Evolutionary conservation across 2,888 invertebrate genomes (phyloP), one percentile per base, ranked within the genome.

Genomic region (Folsomia manolachei): DNA sequence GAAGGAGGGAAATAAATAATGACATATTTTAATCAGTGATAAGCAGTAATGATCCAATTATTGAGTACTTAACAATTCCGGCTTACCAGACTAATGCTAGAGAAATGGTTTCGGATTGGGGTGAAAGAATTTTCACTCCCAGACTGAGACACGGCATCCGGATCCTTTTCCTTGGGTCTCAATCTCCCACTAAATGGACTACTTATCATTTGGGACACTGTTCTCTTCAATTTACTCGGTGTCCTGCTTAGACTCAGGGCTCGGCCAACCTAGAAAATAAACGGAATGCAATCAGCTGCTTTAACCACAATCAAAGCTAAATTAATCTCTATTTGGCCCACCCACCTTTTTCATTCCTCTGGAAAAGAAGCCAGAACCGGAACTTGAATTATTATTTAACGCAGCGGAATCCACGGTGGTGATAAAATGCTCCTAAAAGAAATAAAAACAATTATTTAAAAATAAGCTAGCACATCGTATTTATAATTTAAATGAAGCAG

Each of bases 241-340:
- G 97, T 96, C 86, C 95, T 94, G 85, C 94, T 95, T 85, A 97
- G 95, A 78, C 95, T 96, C 83, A 97, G 92, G 79, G 96, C 96
- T 80, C 97, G 89, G 69, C 94, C 94, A 81, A 97, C 94, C 88
- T 93, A 51, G 39, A 68, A 72, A n/a, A n/a, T n/a, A n/a, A n/a
- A n/a, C 25, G 56, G 14, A n/a, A n/a, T n/a, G n/a, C n/a, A n/a
- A n/a, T n/a, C n/a, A n/a, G n/a, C n/a, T n/a, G n/a, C n/a, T n/a
- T n/a, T n/a, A n/a, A n/a, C n/a, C n/a, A n/a, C n/a, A n/a, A n/a
- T n/a, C n/a, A n/a, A n/a, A n/a, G n/a, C n/a, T n/a, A n/a, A n/a
- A n/a, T n/a, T n/a, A n/a, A n/a, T n/a, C n/a, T n/a, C n/a, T n/a
- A n/a, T n/a, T n/a, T n/a, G n/a, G n/a, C n/a, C n/a, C 26, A 23